Evolutionary conservation across 1,140 invertebrate genomes (phyloP), one percentile per base, ranked within the genome.

Genomic region (Zaprionus tsacasi): DNA sequence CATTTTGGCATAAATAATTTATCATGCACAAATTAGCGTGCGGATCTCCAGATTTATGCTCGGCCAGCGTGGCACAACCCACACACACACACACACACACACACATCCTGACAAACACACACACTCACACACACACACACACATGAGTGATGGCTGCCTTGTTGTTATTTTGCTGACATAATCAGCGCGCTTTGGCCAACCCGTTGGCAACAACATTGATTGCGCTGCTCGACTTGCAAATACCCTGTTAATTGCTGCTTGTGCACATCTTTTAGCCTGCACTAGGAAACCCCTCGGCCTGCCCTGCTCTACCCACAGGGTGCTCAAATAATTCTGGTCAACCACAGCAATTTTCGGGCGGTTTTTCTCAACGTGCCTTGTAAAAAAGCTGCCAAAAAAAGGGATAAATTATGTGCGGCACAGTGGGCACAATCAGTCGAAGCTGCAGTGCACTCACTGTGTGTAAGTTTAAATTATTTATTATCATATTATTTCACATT

Each of bases 1-100:
- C 76, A 74, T 68, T 87, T 90, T 76, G 76, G 60, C 81, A 91
- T 91, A 89, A 91, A 91, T 91, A 91, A 91, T 91, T 91, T 91
- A 91, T 91, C 79, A 91, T 82, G 76, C 79, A 78, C 83, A 91
- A 91, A 91, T 91, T 91, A 89, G 89, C 82, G 78, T 75, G 77
- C 78, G 81, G 79, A 85, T 89, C 81, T 85, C 60, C 60, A 66
- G 70, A 74, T 82, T 81, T 81, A 65, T 86, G 68, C 72, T 52
- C 57, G 60, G 45, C 36, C 56, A 64, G 33, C 58, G n/a, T 43
- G 45, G 12, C 40, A 30, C 33, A 21, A 35, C 35, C 56, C 56
- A 45, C 58, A 30, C 38, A 38, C 6, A 15, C 59, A 61, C 27
- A 35, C 43, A 56, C 38, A 76, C 68, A 67, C 50, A 43, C 54